Conservation (phyloP, 2,797 vertebrate species). For the Lutjanus campechanus region DNA sequence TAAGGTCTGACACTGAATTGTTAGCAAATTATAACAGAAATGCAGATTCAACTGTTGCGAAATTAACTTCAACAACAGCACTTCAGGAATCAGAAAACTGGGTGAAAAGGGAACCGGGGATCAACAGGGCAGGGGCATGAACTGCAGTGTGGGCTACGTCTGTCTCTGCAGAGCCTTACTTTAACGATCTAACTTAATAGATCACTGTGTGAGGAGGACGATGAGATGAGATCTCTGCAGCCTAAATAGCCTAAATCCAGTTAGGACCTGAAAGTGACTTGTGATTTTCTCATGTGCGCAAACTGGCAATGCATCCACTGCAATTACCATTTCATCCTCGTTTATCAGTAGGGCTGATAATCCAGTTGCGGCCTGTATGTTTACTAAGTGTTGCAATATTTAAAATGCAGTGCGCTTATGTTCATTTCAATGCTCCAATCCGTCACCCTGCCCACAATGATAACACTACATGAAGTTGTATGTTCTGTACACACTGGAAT, state of each 20-base stretch:
- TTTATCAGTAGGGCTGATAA: slow-evolving; percentile 21
- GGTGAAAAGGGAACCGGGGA: neutral
- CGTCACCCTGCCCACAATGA: neutral
- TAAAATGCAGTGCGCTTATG: slow-evolving; percentile 19
- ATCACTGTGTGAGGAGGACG: slow-evolving; percentile 35
- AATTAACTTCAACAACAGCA: neutral
- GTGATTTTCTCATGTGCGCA: slow-evolving; percentile 26
- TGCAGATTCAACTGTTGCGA: neutral
- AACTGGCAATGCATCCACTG: neutral
- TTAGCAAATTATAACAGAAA: slow-evolving; percentile 2
- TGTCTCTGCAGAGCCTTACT: slow-evolving; percentile 33
- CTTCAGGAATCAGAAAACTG: neutral
- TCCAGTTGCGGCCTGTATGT: neutral
- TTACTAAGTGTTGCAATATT: slow-evolving; percentile 34
- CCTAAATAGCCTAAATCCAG: slow-evolving; percentile 48
- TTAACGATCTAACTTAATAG: slow-evolving; percentile 26
- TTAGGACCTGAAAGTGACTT: slow-evolving; percentile 36
- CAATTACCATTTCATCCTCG: neutral
- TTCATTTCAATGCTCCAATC: slow-evolving; percentile 19
- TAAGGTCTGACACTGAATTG: slow-evolving; percentile 5
- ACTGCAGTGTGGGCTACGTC: neutral
- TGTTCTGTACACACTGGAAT: neutral
- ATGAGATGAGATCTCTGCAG: slow-evolving; percentile 38
- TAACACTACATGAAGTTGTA: slow-evolving; percentile 2
- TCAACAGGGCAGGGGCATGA: neutral